These are phyloP conservation scores for Lasioglossum leucozonium DNA, from an alignment of 2,888 invertebrate species.

Conservation along the genomic window DNA sequence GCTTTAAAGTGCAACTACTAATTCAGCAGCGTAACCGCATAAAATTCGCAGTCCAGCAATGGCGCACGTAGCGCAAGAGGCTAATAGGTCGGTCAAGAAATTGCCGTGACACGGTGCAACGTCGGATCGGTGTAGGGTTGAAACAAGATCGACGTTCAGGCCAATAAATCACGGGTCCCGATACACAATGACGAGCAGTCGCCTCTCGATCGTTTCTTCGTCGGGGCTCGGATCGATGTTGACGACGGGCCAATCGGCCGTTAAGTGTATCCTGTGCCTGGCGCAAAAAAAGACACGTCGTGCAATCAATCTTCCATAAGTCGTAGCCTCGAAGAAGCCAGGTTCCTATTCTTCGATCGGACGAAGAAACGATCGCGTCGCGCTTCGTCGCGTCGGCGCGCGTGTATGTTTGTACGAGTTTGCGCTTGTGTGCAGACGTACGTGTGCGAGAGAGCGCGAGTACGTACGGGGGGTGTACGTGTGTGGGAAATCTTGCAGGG, in stretches of 20 bases:
- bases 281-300: constrained; percentile 62
- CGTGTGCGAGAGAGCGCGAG: background rate
- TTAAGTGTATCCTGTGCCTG: constrained; percentile 72
- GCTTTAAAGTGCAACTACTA: too few relatives aligned
- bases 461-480: background rate
- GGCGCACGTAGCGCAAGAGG: background rate
- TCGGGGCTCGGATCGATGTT: constrained; percentile 69
- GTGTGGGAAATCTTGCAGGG: constrained; percentile 37
- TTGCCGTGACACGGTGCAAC: background rate
- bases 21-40: background rate
- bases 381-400: too few relatives aligned
- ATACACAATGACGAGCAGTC: constrained; percentile 42
- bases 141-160: constrained; percentile 27
- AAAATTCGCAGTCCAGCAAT: background rate
- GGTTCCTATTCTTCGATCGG: constrained; percentile 37
- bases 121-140: background rate
- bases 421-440: background rate
- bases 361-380: constrained; percentile 44
- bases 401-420: background rate
- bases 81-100: background rate
- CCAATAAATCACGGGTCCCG: constrained; percentile 23
- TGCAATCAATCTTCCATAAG: constrained; percentile 78
- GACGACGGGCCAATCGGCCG: constrained; percentile 76
- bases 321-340: constrained; percentile 68
- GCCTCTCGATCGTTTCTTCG: constrained; percentile 50